Percentiles rank a stretch among this genome's conserved stretches.
Evolutionary conservation across 2,888 invertebrate genomes (phyloP).

Genomic region (Acleris laterana): DNA sequence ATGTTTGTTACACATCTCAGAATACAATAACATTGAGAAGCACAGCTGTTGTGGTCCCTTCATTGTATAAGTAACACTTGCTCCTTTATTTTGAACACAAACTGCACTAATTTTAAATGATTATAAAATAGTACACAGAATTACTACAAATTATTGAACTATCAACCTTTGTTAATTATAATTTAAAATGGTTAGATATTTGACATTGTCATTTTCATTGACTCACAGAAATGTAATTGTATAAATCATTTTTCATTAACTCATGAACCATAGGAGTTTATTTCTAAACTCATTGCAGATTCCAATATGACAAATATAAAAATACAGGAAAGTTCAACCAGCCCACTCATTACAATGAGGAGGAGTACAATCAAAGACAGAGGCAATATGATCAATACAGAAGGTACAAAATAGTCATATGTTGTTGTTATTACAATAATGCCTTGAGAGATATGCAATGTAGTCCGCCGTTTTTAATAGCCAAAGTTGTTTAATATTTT

Average conservation of each 20-base stretch:
- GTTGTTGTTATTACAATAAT: constrained; percentile 5
- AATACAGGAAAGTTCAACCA: constrained; percentile 61
- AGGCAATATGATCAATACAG: constrained; percentile 65
- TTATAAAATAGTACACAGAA: too few relatives aligned
- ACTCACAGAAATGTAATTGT: neutral
- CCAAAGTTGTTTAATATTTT: too few relatives aligned
- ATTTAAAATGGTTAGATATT: too few relatives aligned
- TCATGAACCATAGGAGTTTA: constrained; percentile 26
- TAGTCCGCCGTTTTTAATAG: neutral
- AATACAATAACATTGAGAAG: too few relatives aligned
- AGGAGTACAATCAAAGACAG: constrained; percentile 59
- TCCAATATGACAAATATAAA: constrained; percentile 62
- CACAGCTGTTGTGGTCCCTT: too few relatives aligned
- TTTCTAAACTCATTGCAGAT: constrained; percentile 56
- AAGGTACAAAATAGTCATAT: constrained; percentile 55
- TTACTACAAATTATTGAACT: too few relatives aligned
- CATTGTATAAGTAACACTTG: too few relatives aligned
- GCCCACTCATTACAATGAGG: constrained; percentile 55
- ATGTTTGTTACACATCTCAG: too few relatives aligned
- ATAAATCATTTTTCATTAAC: constrained; percentile 4
- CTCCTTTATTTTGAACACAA: too few relatives aligned
- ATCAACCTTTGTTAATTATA: too few relatives aligned
- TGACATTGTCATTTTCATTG: neutral
- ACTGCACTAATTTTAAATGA: too few relatives aligned
- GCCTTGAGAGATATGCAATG: neutral